These are phyloP conservation scores for Litocranius walleri DNA, from an alignment of 2,113 vertebrate species.

Conservation along the genomic window DNA sequence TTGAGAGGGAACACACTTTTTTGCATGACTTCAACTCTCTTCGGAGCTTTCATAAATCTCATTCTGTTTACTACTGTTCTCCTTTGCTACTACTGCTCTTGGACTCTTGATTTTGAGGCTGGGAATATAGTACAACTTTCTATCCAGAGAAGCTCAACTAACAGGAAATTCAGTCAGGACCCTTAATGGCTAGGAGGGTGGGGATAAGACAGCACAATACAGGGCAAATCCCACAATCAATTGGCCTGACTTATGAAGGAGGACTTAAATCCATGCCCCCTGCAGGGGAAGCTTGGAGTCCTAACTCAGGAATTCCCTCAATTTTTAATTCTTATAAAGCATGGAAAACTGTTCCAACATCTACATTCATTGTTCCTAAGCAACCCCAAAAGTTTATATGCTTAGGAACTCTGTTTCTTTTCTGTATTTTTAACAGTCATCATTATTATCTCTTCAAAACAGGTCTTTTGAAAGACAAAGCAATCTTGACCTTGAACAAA, in stretches of 20 bases:
- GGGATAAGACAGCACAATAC: rapidly evolving
- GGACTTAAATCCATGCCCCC: background rate
- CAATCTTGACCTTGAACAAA: background rate
- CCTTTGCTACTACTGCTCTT: background rate
- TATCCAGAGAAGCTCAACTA: background rate
- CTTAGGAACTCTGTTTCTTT: background rate
- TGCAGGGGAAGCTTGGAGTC: background rate
- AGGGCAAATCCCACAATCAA: background rate
- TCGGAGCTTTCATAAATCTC: background rate
- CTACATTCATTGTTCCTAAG: background rate
- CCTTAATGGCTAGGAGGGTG: background rate
- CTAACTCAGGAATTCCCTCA: background rate
- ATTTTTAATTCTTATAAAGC: background rate
- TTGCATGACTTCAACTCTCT: background rate
- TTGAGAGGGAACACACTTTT: background rate
- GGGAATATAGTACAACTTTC: background rate
- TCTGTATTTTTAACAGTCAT: background rate
- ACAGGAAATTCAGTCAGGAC: background rate
- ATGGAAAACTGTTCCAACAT: background rate
- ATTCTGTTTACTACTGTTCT: background rate
- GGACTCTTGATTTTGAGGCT: background rate
- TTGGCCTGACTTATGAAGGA: background rate
- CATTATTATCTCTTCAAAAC: background rate
- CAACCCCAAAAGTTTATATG: background rate
- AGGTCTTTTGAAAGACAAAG: background rate